These are phyloP conservation scores for Microtus oregoni DNA, from an alignment of 2,113 vertebrate genomes.

Conservation along the genomic window DNA sequence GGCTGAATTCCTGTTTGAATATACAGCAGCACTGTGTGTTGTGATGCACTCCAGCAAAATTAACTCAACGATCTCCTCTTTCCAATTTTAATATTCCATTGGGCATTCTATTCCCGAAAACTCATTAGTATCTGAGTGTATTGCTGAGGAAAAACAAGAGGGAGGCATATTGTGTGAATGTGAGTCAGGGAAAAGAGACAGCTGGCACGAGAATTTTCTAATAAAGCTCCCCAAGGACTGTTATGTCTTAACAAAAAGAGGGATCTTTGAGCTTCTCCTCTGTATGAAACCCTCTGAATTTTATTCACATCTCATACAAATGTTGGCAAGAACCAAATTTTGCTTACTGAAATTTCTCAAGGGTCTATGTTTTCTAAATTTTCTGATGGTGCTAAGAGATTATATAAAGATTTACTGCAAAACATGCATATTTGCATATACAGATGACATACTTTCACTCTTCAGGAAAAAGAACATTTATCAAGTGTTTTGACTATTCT, in stretches of 20 bases:
- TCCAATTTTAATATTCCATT: slow-evolving; percentile 88
- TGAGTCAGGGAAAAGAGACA: slow-evolving; percentile 88
- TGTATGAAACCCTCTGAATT: slow-evolving; percentile 87
- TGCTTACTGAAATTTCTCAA: slow-evolving; percentile 81
- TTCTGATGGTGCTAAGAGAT: slow-evolving; percentile 36
- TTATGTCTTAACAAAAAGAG: not conserved
- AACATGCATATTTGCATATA: not conserved
- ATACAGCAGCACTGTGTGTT: slow-evolving; percentile 78
- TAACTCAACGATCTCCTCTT: slow-evolving; percentile 82
- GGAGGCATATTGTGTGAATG: slow-evolving; percentile 88
- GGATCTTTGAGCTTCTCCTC: slow-evolving; percentile 79
- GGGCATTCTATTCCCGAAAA: slow-evolving; percentile 86
- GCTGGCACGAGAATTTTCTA: slow-evolving; percentile 84
- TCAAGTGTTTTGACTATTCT: not conserved
- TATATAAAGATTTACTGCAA: slow-evolving; percentile 29
- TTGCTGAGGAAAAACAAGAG: slow-evolving; percentile 86
- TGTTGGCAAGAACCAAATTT: slow-evolving; percentile 78
- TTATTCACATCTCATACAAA: slow-evolving; percentile 87
- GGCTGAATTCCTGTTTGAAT: slow-evolving; percentile 81
- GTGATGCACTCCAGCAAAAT: slow-evolving; percentile 83
- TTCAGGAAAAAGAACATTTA: slow-evolving; percentile 22
- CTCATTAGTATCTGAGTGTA: slow-evolving; percentile 89
- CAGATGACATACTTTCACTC: slow-evolving; percentile 43
- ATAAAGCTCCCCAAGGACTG: slow-evolving; percentile 74
- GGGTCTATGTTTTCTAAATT: slow-evolving; percentile 77